Percentiles rank a stretch among this genome's conserved stretches.
Evolutionary conservation across 2,888 invertebrate genomes (phyloP).

Genomic region (Cataglyphis altisquamis): DNA sequence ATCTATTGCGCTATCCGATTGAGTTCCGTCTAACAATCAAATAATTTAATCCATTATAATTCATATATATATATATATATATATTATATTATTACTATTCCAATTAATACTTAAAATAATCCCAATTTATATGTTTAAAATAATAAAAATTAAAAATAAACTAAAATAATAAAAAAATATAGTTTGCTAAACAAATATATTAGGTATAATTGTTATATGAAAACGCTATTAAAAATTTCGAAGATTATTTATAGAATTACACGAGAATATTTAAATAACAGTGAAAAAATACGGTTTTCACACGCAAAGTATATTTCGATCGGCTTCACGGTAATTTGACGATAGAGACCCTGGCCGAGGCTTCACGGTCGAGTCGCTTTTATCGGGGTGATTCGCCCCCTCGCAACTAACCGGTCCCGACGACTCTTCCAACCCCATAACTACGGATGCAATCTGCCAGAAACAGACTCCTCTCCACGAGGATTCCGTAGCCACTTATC

Average conservation of each 20-base stretch:
- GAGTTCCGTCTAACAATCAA: conserved; percentile 48
- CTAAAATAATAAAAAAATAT: background rate
- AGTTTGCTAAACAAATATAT: background rate
- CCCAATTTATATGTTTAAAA: background rate
- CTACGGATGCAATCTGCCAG: conserved; percentile 76
- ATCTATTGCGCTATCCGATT: conserved; percentile 37
- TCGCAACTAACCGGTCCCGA: conserved; percentile 35
- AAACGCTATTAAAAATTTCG: background rate
- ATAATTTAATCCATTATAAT: background rate
- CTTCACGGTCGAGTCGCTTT: conserved; percentile 43
- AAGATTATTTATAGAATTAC: background rate
- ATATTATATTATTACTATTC: background rate
- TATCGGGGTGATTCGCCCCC: conserved; percentile 64
- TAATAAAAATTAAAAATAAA: background rate
- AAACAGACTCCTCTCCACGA: conserved; percentile 66
- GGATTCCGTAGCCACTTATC: conserved; percentile 76
- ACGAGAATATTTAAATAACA: background rate
- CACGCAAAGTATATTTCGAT: background rate
- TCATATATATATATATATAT: background rate
- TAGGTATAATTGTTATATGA: background rate
- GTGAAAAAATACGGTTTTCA: background rate
- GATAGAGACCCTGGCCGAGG: conserved; percentile 1
- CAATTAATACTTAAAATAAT: conserved; percentile 18
- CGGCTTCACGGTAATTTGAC: conserved; percentile 32
- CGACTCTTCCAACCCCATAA: conserved; percentile 61